phyloP scores from a whole-genome alignment of 2,113 vertebrate genomes.

The Amblyopsis rosae region DNA sequence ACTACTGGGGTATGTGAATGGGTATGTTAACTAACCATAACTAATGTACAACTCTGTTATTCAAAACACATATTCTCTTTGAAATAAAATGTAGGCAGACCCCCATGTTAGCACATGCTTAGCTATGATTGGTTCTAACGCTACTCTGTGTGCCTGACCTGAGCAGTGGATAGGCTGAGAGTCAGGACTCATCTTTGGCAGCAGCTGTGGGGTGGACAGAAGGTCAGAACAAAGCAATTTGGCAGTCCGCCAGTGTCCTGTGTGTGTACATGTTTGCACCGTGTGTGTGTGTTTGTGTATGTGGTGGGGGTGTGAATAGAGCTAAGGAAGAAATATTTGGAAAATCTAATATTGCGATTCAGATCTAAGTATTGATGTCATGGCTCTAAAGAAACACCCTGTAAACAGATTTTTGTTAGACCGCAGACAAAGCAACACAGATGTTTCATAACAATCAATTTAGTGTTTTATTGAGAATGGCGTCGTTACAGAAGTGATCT shows the following conservation, averaged over 20 bases:
- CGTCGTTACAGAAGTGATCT: background rate
- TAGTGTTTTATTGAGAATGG: background rate
- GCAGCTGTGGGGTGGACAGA: constrained; percentile 62
- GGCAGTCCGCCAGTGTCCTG: background rate
- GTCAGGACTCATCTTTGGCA: constrained; percentile 62
- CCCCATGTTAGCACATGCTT: constrained; percentile 28
- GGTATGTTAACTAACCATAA: too few relatives aligned
- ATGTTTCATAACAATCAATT: constrained; percentile 26
- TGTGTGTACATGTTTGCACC: constrained; percentile 8
- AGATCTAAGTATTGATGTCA: constrained; percentile 13
- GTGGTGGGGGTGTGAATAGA: background rate
- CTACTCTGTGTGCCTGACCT: constrained; percentile 23
- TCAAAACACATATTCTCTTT: constrained; percentile 41
- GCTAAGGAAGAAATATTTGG: constrained; percentile 32
- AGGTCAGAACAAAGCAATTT: constrained; percentile 61
- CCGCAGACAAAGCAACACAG: constrained; percentile 31
- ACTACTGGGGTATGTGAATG: constrained; percentile 49
- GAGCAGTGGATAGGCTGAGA: constrained; percentile 31
- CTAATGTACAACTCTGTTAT: background rate
- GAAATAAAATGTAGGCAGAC: constrained; percentile 36
- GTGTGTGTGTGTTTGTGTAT: constrained; percentile 25
- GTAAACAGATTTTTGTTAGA: too few relatives aligned
- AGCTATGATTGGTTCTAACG: constrained; percentile 42
- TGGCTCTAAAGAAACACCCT: constrained; percentile 13
- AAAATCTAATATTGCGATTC: constrained; percentile 31